Evolutionary conservation across 1,140 invertebrate genomes (phyloP), one percentile per base, ranked within the genome.

Genomic region (Eciton burchellii): DNA sequence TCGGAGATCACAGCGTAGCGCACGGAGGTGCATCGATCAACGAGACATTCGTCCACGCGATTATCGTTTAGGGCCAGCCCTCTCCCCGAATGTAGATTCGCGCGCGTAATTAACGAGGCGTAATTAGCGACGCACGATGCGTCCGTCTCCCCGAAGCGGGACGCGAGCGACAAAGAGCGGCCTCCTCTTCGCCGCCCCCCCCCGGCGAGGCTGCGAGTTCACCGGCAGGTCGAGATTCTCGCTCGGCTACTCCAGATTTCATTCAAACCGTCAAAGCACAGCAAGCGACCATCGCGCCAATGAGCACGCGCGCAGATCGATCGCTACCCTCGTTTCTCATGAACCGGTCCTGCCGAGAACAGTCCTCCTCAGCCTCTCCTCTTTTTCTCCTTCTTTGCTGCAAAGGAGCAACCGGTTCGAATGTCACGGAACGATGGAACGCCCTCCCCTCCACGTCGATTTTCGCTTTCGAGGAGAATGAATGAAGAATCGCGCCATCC

Each of bases 291-390:
- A 79, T 81, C 57, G 45, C n/a, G 43, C 24, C 26, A 12, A 49
- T 45, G 26, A 56, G 52, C 41, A 24, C 26, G 35, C 4, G 9
- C 4, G 9, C 11, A 60, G 19, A 49, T 73, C 52, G 59, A 79
- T 14, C 59, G 49, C 45, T 71, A 59, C 60, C 45, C 66, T 65
- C 59, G 41, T 85, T 65, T 59, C 52, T 66, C 47, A 26, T 24
- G 62, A 59, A 85, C 14, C 83, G 66, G 74, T 81, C 52, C 68
- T 72, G 76, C 83, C 83, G 84, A 86, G 29, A 84, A 85, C 52
- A 57, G 74, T 29, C 76, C 24, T 45, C 52, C 35, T 59, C 49
- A 52, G 21, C 43, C 41, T 21, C 62, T 29, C 35, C 41, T 1
- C 29, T 43, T 35, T 26, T 26, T 56, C 29, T 59, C 19, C 26